Conservation (phyloP, 92 coral and sea anemone genomes). For the Parazoanthus swiftii region DNA sequence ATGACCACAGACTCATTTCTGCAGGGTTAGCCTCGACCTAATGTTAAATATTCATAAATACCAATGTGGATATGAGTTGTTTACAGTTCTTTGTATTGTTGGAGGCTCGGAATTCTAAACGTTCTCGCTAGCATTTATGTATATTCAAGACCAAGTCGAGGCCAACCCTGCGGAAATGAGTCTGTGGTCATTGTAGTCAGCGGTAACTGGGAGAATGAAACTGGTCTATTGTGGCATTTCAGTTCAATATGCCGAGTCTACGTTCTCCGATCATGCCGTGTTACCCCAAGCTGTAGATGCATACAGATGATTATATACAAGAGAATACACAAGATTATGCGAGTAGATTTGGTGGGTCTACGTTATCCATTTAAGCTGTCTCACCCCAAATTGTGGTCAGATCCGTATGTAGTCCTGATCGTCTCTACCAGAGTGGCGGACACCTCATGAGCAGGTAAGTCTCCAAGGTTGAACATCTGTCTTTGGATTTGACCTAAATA, state of each 20-base stretch:
- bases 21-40: too few relatives aligned
- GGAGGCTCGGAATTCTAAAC: too few relatives aligned
- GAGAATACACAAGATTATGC: not conserved
- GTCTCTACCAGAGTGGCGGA: conserved; percentile 67
- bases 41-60: too few relatives aligned
- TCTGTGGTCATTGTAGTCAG: too few relatives aligned
- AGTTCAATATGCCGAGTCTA: too few relatives aligned
- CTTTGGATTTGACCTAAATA: conserved; percentile 76
- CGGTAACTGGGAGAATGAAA: not conserved
- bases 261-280: not conserved
- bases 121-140: too few relatives aligned
- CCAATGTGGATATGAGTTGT: too few relatives aligned
- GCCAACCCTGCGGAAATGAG: too few relatives aligned
- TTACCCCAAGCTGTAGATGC: conserved; percentile 84
- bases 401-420: conserved; percentile 60
- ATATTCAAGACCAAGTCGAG: too few relatives aligned
- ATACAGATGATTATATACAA: conserved; percentile 20
- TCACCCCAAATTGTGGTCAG: conserved; percentile 94
- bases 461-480: conserved; percentile 62
- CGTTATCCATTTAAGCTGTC: not conserved
- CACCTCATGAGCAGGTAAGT: conserved; percentile 45
- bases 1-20: too few relatives aligned
- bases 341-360: not conserved
- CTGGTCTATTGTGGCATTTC: too few relatives aligned
- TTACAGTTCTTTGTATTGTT: too few relatives aligned